Evolutionary conservation across 2,113 vertebrate genomes (phyloP), one percentile per base, ranked within the genome.

Genomic region (Orthonyx spaldingii): DNA sequence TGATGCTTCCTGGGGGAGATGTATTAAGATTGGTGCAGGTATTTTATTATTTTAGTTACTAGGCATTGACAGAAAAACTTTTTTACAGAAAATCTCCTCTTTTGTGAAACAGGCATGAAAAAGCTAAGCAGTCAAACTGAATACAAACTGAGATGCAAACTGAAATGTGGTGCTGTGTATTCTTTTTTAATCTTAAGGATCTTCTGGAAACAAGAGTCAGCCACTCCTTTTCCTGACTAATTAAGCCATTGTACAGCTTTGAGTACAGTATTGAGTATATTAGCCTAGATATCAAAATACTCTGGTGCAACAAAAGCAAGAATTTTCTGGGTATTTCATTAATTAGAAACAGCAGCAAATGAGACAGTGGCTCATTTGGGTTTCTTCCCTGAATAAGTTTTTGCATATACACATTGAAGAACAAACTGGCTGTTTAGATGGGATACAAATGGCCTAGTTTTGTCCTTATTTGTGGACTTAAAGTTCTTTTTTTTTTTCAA

Each of bases 181-280:
- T 69, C 64, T 76, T 76, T 89, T 76, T 83, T 80, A 87, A 70
- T 95, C 92, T 89, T 55, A 66, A 84, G 19, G 68, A 87, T 71
- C 44, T 95, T 92, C 55, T 93, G 94, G 75, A 84, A 96, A 66
- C 94, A 57, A 56, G 82, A 72, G 57, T 66, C 81, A 76, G 49
- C 21, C 63, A 52, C 70, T 93, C 96, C 94, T 90, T 95, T 97
- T 96, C 92, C 77, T 92, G 85, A 28, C 79, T 90, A 81, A 72
- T 95, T 90, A 81, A 96, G 28, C 23, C 44, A 69, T 84, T 92
- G 37, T 84, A 60, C 64, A 75, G 87, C 85, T 92, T 84, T 59
- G 71, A 77, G 49, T 84, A 56, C 42, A 63, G 33, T 75, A 63
- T 44, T 63, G 74, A 90, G 41, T 68, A 14, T 85, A 92, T 95